Evolutionary conservation across 2,797 vertebrate genomes (phyloP).

Genomic region (Phaenicophaeus curvirostris): DNA sequence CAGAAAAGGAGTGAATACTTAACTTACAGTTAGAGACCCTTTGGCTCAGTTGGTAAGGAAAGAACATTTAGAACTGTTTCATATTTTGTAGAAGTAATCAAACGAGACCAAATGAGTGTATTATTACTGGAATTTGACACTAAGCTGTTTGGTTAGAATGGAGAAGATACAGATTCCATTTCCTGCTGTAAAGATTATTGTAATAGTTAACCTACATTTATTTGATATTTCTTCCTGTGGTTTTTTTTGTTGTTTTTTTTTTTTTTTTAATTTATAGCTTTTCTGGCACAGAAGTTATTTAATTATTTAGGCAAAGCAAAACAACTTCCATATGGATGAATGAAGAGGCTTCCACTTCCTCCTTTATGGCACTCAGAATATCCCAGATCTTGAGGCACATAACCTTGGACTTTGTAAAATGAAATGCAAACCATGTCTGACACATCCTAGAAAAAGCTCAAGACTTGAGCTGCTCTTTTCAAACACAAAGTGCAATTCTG

Average conservation of each 20-base stretch:
- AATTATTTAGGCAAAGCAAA: neutral
- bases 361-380: neutral
- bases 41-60: neutral
- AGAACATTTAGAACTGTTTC: neutral
- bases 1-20: neutral
- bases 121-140: neutral
- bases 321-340: neutral
- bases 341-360: neutral
- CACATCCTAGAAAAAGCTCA: neutral
- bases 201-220: neutral
- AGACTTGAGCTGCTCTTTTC: neutral
- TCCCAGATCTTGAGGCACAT: neutral
- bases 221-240: neutral
- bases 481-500: neutral
- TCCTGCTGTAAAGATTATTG: neutral
- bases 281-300: neutral
- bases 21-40: neutral
- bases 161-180: rapidly evolving
- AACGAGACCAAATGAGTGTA: neutral
- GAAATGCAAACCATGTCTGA: neutral
- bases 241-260: too few species aligned
- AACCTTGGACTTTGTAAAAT: neutral
- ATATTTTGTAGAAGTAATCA: neutral
- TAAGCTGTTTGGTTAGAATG: neutral
- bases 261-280: neutral